Evolutionary conservation across 1,140 invertebrate species (phyloP).

Genomic region (Hylaeus anthracinus): DNA sequence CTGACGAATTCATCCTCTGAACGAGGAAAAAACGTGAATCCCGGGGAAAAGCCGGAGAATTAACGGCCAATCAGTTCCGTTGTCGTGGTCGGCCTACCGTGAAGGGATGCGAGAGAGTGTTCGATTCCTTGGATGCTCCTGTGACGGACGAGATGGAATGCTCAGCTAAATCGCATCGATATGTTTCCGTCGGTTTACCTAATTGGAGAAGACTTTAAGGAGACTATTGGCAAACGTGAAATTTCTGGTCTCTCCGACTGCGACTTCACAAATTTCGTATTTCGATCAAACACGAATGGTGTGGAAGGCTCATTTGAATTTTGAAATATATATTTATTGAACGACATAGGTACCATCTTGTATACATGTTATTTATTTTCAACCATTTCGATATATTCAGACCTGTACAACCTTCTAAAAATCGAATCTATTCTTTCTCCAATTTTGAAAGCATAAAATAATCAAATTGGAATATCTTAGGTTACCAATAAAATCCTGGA

Average conservation of each 20-base stretch:
- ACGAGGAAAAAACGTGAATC: slow-evolving; percentile 52
- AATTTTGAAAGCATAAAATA: no score
- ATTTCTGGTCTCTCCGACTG: neutral
- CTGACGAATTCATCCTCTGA: slow-evolving; percentile 60
- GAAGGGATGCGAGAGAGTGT: slow-evolving; percentile 13
- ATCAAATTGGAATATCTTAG: no score
- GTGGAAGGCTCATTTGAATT: no score
- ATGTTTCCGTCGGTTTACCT: neutral
- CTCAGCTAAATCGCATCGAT: neutral
- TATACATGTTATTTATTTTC: no score
- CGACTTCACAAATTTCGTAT: no score
- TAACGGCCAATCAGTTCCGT: slow-evolving; percentile 65
- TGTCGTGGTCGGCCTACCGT: slow-evolving; percentile 33
- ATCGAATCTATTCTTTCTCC: no score
- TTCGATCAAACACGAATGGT: no score
- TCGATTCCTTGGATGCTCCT: neutral
- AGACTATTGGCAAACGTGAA: neutral
- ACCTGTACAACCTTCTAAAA: no score
- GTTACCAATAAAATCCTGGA: no score
- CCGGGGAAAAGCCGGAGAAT: slow-evolving; percentile 61
- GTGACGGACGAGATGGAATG: neutral
- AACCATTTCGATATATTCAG: no score
- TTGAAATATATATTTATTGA: no score
- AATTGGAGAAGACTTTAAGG: neutral
- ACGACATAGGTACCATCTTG: no score